Percentiles rank a stretch among this genome's conserved stretches.
These are phyloP conservation scores for Coecobrya sp. DNA, from an alignment of 2,888 invertebrate genomes.

Conservation along the genomic window DNA sequence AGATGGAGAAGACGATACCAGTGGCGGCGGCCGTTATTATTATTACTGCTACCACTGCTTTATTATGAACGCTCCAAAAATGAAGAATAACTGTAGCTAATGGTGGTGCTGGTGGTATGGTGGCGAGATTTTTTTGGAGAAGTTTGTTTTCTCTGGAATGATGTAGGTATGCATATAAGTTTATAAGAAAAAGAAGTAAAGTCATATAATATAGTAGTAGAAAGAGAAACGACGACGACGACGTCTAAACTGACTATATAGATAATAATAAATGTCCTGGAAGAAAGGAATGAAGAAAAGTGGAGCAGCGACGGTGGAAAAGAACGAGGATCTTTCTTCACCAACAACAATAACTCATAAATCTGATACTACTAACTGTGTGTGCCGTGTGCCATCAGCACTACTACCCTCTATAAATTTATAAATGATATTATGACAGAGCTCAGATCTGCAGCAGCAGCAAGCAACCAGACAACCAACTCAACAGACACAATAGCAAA, in stretches of 20 bases:
- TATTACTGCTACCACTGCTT: neutral
- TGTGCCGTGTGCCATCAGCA: neutral
- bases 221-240: neutral
- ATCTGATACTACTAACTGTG: conserved; percentile 18
- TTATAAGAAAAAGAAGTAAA: neutral
- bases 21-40: conserved; percentile 53
- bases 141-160: neutral
- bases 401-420: conserved; percentile 28
- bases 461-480: no score
- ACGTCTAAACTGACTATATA: conserved; percentile 39
- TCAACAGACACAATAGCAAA: neutral
- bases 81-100: conserved; percentile 1
- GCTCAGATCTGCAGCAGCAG: neutral
- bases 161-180: neutral
- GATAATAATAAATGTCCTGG: conserved; percentile 59
- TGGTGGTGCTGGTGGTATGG: neutral
- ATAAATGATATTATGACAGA: conserved; percentile 60
- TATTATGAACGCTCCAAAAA: conserved; percentile 32
- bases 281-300: conserved; percentile 31
- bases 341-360: conserved; percentile 25
- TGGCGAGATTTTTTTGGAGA: conserved; percentile 20
- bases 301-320: conserved; percentile 19
- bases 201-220: no score
- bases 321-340: conserved; percentile 1
- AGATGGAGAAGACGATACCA: conserved; percentile 60